Evolutionary conservation across 2,113 vertebrate species (phyloP).

Genomic region (Lycocorax pyrrhopterus): DNA sequence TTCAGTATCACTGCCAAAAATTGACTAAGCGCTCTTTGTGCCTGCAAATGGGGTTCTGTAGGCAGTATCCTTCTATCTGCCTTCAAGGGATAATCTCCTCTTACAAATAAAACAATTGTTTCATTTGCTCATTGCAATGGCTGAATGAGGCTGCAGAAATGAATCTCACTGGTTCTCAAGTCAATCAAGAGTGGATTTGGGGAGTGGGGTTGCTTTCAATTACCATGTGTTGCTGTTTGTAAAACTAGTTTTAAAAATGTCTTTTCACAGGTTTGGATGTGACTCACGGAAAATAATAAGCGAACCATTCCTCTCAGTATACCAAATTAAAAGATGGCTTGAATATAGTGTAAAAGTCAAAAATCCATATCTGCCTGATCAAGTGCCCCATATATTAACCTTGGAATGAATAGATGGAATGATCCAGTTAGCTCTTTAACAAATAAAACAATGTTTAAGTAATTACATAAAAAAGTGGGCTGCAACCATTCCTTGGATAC

Average conservation of each 20-base stretch:
- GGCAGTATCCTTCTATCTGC: constrained; percentile 52
- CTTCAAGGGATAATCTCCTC: constrained; percentile 59
- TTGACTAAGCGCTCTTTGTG: constrained; percentile 46
- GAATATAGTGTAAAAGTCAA: background rate
- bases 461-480: constrained; percentile 30
- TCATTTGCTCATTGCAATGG: constrained; percentile 28
- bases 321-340: background rate
- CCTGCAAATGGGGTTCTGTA: constrained; percentile 44
- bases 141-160: constrained; percentile 54
- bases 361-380: background rate
- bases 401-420: background rate
- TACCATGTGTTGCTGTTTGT: background rate
- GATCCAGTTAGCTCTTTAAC: constrained; percentile 17
- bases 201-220: background rate
- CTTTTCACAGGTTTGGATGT: background rate
- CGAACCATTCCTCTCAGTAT: background rate
- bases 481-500: background rate
- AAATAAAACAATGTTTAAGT: constrained; percentile 37
- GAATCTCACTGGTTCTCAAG: constrained; percentile 1
- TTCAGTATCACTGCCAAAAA: constrained; percentile 50
- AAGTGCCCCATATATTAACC: background rate
- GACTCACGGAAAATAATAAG: background rate
- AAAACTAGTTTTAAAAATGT: background rate
- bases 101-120: constrained; percentile 64
- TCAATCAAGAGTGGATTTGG: background rate